Conservation (phyloP, 1,140 invertebrate genomes). For the Drosophila seguyi region DNA sequence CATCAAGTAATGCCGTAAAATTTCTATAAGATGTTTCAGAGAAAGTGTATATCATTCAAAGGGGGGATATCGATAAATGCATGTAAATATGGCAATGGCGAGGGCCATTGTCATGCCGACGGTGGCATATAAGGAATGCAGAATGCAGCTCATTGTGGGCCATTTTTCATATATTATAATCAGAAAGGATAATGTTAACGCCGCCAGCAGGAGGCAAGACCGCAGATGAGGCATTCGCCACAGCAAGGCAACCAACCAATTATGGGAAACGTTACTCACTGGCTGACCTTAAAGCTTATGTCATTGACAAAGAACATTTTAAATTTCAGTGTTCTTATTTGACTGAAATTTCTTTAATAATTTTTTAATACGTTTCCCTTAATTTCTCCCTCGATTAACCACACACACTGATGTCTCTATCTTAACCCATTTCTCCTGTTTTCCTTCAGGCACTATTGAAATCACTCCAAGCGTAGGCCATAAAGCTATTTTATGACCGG, state of each 20-base stretch:
- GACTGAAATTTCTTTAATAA: background rate
- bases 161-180: slow-evolving; percentile 77
- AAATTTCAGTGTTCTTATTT: background rate
- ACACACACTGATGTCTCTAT: background rate
- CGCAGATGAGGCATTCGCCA: slow-evolving; percentile 19
- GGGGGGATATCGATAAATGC: slow-evolving; percentile 68
- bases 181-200: slow-evolving; percentile 76
- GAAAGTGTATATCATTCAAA: slow-evolving; percentile 1
- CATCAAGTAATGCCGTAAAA: too few relatives aligned
- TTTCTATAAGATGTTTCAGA: background rate
- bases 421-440: background rate
- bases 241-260: slow-evolving; percentile 20
- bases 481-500: slow-evolving; percentile 74
- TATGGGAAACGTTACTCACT: slow-evolving; percentile 5
- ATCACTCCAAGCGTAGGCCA: slow-evolving; percentile 66
- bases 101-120: slow-evolving; percentile 35
- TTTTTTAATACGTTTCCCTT: background rate
- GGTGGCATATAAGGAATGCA: slow-evolving; percentile 16
- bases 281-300: slow-evolving; percentile 22
- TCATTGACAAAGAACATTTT: background rate
- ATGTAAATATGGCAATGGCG: slow-evolving; percentile 58
- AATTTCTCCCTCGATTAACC: background rate
- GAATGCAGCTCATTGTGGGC: slow-evolving; percentile 38
- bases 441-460: slow-evolving; percentile 46
- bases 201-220: slow-evolving; percentile 36